These are phyloP conservation scores for Cisticola juncidis DNA, from an alignment of 2,113 vertebrate genomes.

Conservation along the genomic window DNA sequence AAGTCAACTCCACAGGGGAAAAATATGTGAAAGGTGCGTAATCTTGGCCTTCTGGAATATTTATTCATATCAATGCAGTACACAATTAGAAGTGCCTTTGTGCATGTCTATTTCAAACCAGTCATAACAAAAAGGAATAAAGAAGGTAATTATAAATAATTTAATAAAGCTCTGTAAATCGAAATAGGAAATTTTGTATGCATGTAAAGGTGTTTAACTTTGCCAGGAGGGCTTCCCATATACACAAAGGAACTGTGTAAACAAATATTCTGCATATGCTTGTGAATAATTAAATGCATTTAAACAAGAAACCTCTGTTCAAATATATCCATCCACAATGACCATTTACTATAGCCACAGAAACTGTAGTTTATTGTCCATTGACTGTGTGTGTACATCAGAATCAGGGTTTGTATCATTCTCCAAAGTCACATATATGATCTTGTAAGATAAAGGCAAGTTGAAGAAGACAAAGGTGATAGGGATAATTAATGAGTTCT, in stretches of 20 bases:
- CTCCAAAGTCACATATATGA: background rate
- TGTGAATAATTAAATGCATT: conserved; percentile 63
- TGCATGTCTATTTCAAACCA: conserved; percentile 17
- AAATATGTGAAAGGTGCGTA: conserved; percentile 31
- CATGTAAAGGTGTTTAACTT: conserved; percentile 49
- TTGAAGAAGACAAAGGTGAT: background rate
- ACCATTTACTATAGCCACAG: background rate
- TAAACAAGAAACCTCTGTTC: conserved; percentile 4
- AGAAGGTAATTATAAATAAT: conserved; percentile 65
- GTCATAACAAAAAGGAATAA: conserved; percentile 40
- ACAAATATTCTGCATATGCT: conserved; percentile 60
- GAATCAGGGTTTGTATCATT: background rate
- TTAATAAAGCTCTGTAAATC: conserved; percentile 51
- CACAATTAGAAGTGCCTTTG: conserved; percentile 8
- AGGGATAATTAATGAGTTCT: background rate
- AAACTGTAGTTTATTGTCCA: background rate
- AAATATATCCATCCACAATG: background rate
- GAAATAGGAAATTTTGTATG: conserved; percentile 43
- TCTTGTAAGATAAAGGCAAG: background rate
- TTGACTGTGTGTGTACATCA: background rate
- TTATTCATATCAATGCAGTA: conserved; percentile 23
- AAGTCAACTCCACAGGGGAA: conserved; percentile 29
- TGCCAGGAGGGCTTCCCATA: conserved; percentile 20
- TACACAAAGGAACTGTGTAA: conserved; percentile 45
- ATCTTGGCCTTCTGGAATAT: conserved; percentile 27